Percentiles rank a stretch among this genome's conserved stretches.
These are phyloP conservation scores for Cuculus canorus DNA, from an alignment of 2,797 vertebrate genomes.

Conservation along the genomic window DNA sequence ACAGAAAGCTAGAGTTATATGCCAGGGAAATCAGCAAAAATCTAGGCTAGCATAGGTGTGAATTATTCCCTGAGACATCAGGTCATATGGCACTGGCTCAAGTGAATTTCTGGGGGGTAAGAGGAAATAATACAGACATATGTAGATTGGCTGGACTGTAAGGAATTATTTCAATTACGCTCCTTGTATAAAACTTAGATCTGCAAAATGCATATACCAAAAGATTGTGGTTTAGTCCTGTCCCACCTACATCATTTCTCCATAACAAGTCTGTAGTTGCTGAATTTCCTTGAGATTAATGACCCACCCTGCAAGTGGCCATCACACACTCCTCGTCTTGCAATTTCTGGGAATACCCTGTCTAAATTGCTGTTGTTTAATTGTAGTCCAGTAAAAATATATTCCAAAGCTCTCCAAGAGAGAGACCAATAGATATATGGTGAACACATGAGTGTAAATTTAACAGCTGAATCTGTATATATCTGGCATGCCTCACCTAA, in stretches of 20 bases:
- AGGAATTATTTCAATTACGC: not conserved
- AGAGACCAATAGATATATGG: slow-evolving; percentile 53
- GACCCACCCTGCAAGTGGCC: not conserved
- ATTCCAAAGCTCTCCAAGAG: not conserved
- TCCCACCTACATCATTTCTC: not conserved
- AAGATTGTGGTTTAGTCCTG: not conserved
- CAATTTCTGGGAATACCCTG: slow-evolving; percentile 48
- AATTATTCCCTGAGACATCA: not conserved
- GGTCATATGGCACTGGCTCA: not conserved
- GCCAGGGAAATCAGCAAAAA: slow-evolving; percentile 4
- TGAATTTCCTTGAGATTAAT: slow-evolving; percentile 43
- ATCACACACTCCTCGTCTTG: not conserved
- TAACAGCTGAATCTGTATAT: slow-evolving; percentile 64
- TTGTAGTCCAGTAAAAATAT: slow-evolving; percentile 37
- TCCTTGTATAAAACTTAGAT: not conserved
- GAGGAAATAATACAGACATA: not conserved
- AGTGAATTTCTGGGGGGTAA: not conserved
- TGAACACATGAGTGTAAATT: slow-evolving; percentile 69
- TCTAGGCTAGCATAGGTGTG: not conserved
- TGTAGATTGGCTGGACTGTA: not conserved
- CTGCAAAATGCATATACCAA: not conserved
- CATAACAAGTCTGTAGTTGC: not conserved
- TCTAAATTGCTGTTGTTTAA: slow-evolving; percentile 42
- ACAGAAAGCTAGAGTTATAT: not conserved
- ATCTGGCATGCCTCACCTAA: slow-evolving; percentile 63